Evolutionary conservation across 2,888 invertebrate genomes (phyloP).

Genomic region (Leucoptera coffeella): DNA sequence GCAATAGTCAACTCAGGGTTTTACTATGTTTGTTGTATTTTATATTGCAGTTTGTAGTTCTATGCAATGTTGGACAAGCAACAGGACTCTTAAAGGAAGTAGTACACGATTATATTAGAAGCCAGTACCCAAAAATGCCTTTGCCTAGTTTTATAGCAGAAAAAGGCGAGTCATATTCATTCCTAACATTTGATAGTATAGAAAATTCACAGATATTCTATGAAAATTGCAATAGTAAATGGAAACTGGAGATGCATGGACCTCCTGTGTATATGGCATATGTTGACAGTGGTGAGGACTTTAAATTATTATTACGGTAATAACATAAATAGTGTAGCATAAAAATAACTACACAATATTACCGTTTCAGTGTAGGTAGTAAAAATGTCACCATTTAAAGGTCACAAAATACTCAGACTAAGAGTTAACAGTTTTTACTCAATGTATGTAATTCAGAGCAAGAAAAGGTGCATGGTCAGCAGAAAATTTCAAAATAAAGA

Average conservation of each 20-base stretch:
- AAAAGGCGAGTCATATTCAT: slow-evolving; percentile 77
- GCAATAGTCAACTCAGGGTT: background rate
- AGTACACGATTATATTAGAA: slow-evolving; percentile 50
- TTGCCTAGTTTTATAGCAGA: slow-evolving; percentile 62
- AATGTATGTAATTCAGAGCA: no score
- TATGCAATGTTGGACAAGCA: slow-evolving; percentile 85
- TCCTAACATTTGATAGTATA: slow-evolving; percentile 54
- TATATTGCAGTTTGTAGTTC: slow-evolving; percentile 58
- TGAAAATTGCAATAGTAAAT: slow-evolving; percentile 52
- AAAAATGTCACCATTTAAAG: no score
- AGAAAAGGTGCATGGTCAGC: no score
- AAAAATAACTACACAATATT: no score
- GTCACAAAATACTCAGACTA: no score
- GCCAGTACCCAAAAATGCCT: slow-evolving; percentile 43
- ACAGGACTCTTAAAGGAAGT: slow-evolving; percentile 67
- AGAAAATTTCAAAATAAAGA: no score
- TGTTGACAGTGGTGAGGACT: slow-evolving; percentile 50
- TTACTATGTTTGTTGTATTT: slow-evolving; percentile 1
- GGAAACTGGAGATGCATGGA: slow-evolving; percentile 49
- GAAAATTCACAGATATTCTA: slow-evolving; percentile 53
- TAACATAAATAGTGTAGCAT: no score
- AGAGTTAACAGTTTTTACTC: no score
- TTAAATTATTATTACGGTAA: slow-evolving; percentile 8
- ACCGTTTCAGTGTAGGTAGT: no score
- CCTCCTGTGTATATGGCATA: slow-evolving; percentile 62